phyloP scores from a whole-genome alignment of 2,888 invertebrate species.

The Eristalinus sepulchralis region DNA sequence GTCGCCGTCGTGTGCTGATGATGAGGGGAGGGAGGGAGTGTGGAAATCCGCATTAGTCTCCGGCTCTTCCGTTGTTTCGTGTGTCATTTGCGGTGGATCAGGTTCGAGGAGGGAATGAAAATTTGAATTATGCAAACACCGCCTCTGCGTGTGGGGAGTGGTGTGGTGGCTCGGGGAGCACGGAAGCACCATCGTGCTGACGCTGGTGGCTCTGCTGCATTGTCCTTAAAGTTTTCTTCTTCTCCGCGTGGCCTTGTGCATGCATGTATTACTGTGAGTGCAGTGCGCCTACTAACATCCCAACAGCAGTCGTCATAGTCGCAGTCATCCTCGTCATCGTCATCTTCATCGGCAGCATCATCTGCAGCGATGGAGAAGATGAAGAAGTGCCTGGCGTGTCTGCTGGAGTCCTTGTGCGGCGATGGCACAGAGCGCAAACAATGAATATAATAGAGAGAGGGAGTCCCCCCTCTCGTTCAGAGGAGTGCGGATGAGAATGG shows the following conservation, averaged over 20 bases:
- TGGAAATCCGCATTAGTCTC: conserved; percentile 57
- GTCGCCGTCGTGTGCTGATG: neutral
- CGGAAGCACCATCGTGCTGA: neutral
- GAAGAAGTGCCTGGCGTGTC: conserved; percentile 45
- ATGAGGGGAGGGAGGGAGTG: conserved; percentile 14
- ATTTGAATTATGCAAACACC: neutral
- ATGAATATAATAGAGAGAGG: conserved; percentile 23
- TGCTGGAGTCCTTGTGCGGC: conserved; percentile 63
- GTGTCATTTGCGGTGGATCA: conserved; percentile 21
- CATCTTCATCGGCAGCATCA: conserved; percentile 13
- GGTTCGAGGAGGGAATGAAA: conserved; percentile 14
- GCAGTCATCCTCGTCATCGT: conserved; percentile 22
- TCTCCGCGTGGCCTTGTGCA: conserved; percentile 43
- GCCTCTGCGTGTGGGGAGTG: neutral
- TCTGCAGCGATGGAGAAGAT: neutral
- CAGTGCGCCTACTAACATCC: conserved; percentile 61
- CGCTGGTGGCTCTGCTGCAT: conserved; percentile 36
- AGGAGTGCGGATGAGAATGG: neutral
- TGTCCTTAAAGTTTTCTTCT: conserved; percentile 59
- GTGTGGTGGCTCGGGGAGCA: neutral
- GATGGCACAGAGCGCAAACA: conserved; percentile 52
- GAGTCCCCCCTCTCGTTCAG: neutral
- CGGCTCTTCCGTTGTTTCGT: conserved; percentile 10
- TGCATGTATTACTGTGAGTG: conserved; percentile 50
- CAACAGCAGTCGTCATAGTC: conserved; percentile 29